Evolutionary conservation across 2,888 invertebrate species (phyloP).

Genomic region (Prenolepis imparis): DNA sequence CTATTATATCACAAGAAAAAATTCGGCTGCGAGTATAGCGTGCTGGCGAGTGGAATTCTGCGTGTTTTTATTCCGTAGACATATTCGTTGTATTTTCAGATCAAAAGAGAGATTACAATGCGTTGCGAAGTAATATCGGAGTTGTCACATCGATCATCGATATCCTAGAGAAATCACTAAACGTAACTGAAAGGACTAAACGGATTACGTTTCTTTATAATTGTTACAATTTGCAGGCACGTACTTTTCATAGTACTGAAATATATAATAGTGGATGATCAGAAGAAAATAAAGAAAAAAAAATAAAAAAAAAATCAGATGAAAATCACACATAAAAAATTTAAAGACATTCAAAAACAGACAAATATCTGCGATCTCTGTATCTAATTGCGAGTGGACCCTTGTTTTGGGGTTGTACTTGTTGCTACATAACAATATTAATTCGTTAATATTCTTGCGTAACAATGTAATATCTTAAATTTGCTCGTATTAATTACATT

Average conservation of each 20-base stretch:
- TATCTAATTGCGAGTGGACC: slow-evolving; percentile 71
- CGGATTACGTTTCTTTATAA: background rate
- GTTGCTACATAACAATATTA: slow-evolving; percentile 66
- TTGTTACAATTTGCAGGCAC: slow-evolving; percentile 43
- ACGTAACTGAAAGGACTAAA: slow-evolving; percentile 35
- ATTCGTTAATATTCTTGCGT: slow-evolving; percentile 59
- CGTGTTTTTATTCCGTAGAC: slow-evolving; percentile 16
- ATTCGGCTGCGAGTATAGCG: slow-evolving; percentile 3
- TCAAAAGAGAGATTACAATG: slow-evolving; percentile 9
- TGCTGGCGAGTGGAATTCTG: slow-evolving; percentile 35
- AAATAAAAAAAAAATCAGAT: background rate
- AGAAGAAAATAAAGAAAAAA: background rate
- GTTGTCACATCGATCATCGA: slow-evolving; percentile 55
- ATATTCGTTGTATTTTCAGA: slow-evolving; percentile 66
- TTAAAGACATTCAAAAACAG: slow-evolving; percentile 52
- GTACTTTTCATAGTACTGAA: slow-evolving; percentile 19
- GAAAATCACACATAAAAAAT: slow-evolving; percentile 45
- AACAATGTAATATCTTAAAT: slow-evolving; percentile 69
- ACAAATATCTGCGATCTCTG: slow-evolving; percentile 47
- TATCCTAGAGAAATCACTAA: slow-evolving; percentile 32
- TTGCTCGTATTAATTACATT: slow-evolving; percentile 54
- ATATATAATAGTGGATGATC: slow-evolving; percentile 26
- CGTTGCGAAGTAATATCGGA: slow-evolving; percentile 24
- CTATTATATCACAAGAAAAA: slow-evolving; percentile 14
- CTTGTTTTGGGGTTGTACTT: slow-evolving; percentile 72